Conservation (phyloP, 2,797 vertebrate species). For the Macroramphosus scolopax region DNA sequence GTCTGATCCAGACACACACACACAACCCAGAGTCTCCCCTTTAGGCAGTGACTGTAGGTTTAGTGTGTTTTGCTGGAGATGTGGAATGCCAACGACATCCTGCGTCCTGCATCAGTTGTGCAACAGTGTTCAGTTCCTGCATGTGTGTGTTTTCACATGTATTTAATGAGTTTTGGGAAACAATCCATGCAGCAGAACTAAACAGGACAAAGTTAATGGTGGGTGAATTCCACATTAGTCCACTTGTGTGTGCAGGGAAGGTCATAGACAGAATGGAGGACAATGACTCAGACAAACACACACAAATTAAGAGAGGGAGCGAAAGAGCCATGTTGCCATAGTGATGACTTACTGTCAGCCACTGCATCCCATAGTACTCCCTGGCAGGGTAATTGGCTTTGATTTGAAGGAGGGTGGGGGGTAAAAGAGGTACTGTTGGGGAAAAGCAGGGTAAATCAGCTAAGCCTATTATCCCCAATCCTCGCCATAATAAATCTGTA, state of each 20-base stretch:
- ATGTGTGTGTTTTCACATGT: too few relatives aligned
- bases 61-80: too few relatives aligned
- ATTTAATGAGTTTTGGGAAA: too few relatives aligned
- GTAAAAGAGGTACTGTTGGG: constrained; percentile 15
- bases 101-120: constrained; percentile 52
- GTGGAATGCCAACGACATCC: constrained; percentile 50
- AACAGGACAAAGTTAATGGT: too few relatives aligned
- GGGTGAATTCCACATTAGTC: not conserved
- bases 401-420: constrained; percentile 29
- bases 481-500: constrained; percentile 41
- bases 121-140: constrained; percentile 31
- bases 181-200: too few relatives aligned
- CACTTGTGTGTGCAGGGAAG: constrained; percentile 32
- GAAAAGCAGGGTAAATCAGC: constrained; percentile 60
- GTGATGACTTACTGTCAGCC: constrained; percentile 63
- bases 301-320: constrained; percentile 37
- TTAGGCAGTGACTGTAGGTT: too few relatives aligned
- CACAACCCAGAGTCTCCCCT: too few relatives aligned
- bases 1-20: constrained; percentile 20
- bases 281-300: constrained; percentile 55
- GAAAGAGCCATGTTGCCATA: constrained; percentile 59
- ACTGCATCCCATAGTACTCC: constrained; percentile 51
- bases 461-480: constrained; percentile 60
- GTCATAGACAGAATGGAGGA: constrained; percentile 51
- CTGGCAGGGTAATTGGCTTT: constrained; percentile 60